Base-by-base conservation (phyloP, 2,797 vertebrate genomes). In the Lepilemur ruficaudatus region DNA sequence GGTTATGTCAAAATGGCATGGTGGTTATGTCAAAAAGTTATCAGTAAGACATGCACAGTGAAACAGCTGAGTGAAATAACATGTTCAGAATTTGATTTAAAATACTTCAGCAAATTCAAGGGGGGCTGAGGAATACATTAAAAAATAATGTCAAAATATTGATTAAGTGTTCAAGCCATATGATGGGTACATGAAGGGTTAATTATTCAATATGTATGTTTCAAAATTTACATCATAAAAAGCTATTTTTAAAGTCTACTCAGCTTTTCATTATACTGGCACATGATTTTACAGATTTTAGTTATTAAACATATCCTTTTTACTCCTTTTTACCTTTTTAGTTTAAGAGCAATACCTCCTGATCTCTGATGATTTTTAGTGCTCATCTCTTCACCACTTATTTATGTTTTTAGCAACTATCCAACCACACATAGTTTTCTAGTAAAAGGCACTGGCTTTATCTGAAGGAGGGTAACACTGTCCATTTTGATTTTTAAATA, bases 211-310 rank as follows among this genome's bases (percentile, higher is more conserved):
- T 72, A 7, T 73, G 13, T 55, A 65, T 63, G 32, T 86, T 70
- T 82, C 52, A 91, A 80, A 89, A 79, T 92, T 88, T 84, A 80
- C 12, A 61, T 18, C 80, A 78, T 52, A 41, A 82, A 81, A 90
- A 55, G n/a, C 18, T n/a, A 57, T 50, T 93, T 88, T 75, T 59
- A 65, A 69, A 84, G 76, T 69, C 50, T 86, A 81, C 35, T 48
- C 20, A 35, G 59, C 38, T 67, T 79, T 73, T 87, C 38, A 82
- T 69, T 76, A 63, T 32, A 70, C 4, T 70, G 32, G 22, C 35
- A 82, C 41, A 57, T 63, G 46, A 75, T 52, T 89, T 85, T 79
- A 73, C 5, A 73, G 35, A 93, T 92, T 86, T 85, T 85, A 89
- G 32, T 78, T 86, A 78, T 28, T 25, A 57, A 57, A 57, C 25